Base-by-base conservation (phyloP, 2,888 invertebrate genomes). In the Drosophila greeni region DNA sequence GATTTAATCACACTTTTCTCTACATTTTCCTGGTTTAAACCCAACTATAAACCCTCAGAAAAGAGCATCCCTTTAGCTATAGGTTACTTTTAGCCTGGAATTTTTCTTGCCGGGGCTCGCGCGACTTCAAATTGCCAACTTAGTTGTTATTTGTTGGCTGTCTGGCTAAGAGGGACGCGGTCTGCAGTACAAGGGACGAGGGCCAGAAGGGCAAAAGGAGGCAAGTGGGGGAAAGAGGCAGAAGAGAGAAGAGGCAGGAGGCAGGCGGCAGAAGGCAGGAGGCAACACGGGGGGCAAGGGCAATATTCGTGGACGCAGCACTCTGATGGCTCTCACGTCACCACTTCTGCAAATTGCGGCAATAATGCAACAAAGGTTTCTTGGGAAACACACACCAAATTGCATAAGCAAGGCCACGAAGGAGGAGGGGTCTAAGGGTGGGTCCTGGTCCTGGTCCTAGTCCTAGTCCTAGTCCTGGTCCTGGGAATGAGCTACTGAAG, bases 361-460 rank as follows among this genome's bases (percentile, higher is more conserved):
- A 79, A 79, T 79, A 79, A 79, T 79, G 79, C 79, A 82, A 79
- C 79, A 79, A 79, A 79, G 79, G 79, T 79, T 79, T 79, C 79
- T 79, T 82, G 79, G 79, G 79, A 79, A 79, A 79, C 79, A 79
- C 78, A 78, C 80, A 75, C 80, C 80, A 79, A 79, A 82, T 82
- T 79, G 82, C 82, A 79, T 76, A 75, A 73, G 71, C 73, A 60
- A 70, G 76, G 45, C 36, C 31, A 36, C 23, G 29, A 18, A 11
- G 36, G 36, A 40, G 34, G 14, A 33, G 16, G 3, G 23, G 2
- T n/a, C n/a, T n/a, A 9, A 7, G 4, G 20, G 1, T 18, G 18
- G 36, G 36, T 39, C 39, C 39, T 23, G 11, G 26, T 8, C 26
- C 5, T 26, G 26, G 26, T 26, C 26, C 8, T 26, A 12, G 14